These are phyloP conservation scores for Stenichneumon culpator DNA, from an alignment of 2,888 invertebrate genomes.

Conservation along the genomic window DNA sequence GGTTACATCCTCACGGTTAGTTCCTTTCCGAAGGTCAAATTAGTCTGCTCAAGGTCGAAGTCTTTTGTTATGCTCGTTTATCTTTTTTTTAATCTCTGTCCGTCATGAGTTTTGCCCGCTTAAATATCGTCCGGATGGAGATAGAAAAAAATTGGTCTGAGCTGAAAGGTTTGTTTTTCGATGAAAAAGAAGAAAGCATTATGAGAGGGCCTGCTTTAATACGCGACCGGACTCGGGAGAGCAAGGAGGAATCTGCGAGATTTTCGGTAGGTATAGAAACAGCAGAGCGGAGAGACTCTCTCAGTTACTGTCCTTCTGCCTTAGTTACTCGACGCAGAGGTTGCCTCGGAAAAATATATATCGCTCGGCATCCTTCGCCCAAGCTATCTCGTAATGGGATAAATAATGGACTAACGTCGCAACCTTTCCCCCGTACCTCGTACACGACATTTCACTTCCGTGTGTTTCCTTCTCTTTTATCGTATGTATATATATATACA, in stretches of 20 bases:
- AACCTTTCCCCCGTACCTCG: conserved; percentile 46
- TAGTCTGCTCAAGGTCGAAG: background rate
- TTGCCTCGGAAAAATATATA: conserved; percentile 51
- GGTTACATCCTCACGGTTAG: too few species aligned
- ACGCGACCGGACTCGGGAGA: background rate
- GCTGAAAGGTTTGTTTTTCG: background rate
- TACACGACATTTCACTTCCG: conserved; percentile 66
- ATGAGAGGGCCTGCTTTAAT: background rate
- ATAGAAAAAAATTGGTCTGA: background rate
- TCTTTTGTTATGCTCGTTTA: background rate
- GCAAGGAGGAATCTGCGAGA: conserved; percentile 9
- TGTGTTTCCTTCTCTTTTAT: conserved; percentile 29
- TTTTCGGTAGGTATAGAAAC: conserved; percentile 7
- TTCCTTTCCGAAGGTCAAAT: background rate
- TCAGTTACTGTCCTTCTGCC: conserved; percentile 10
- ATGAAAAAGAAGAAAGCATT: background rate
- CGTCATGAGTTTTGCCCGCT: background rate
- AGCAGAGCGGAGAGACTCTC: background rate
- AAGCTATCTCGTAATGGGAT: conserved; percentile 62
- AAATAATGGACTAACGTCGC: conserved; percentile 62
- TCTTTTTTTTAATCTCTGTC: background rate
- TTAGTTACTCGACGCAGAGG: conserved; percentile 27
- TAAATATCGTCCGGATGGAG: background rate
- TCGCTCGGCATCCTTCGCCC: conserved; percentile 41
- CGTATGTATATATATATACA: background rate